Evolutionary conservation across 2,113 vertebrate species (phyloP).

Genomic region (Mugil cephalus): DNA sequence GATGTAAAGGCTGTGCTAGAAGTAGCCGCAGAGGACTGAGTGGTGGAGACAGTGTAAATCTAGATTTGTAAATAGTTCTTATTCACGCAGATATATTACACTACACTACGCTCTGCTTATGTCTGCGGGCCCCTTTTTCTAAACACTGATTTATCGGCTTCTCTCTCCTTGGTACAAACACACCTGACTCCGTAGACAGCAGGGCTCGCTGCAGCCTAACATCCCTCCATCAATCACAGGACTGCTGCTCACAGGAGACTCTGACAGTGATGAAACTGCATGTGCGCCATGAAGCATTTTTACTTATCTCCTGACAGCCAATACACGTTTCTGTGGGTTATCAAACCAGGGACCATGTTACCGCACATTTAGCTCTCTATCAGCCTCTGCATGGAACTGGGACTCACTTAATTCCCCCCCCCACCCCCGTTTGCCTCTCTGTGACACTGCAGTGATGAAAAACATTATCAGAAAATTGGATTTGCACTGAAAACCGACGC

Average conservation of each 20-base stretch:
- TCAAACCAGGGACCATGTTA: conserved; percentile 22
- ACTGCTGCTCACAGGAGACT: conserved; percentile 2
- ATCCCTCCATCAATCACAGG: conserved; percentile 34
- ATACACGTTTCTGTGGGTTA: conserved; percentile 31
- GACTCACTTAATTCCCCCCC: not conserved
- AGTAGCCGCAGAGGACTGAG: not conserved
- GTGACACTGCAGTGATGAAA: conserved; percentile 21
- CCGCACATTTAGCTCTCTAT: conserved; percentile 17
- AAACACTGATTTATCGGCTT: not conserved
- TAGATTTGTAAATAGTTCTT: not conserved
- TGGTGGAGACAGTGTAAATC: not conserved
- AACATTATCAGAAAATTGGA: conserved; percentile 42
- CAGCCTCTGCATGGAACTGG: conserved; percentile 16
- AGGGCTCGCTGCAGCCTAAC: conserved; percentile 5
- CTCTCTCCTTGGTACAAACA: conserved; percentile 21
- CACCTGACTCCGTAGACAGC: conserved; percentile 19
- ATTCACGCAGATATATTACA: not conserved
- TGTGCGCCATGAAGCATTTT: conserved; percentile 25
- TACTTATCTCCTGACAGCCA: conserved; percentile 38
- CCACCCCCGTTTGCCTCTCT: not conserved
- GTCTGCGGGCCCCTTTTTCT: not conserved
- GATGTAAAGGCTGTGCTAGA: not conserved
- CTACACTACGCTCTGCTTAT: not conserved
- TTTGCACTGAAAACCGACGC: not conserved
- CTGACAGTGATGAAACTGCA: conserved; percentile 28